phyloP scores from a whole-genome alignment of 2,888 invertebrate genomes.

The Ennomos erosarius region DNA sequence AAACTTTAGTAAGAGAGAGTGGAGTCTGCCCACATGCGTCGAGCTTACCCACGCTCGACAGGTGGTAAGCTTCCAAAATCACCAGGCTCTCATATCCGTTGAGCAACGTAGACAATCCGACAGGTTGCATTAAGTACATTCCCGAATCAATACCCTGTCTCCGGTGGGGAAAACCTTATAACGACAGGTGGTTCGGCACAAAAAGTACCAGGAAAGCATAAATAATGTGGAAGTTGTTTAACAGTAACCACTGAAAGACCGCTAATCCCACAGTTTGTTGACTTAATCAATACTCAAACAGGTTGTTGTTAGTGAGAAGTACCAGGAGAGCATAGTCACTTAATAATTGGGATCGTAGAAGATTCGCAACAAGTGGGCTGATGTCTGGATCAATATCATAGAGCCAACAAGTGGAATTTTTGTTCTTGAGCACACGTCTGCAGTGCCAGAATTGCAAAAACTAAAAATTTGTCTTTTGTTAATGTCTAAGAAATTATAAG shows the following conservation, averaged over 20 bases:
- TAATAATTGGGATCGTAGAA: background rate
- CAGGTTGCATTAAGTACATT: background rate
- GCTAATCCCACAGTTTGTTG: constrained; percentile 4
- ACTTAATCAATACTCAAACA: constrained; percentile 2
- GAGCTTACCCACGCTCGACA: constrained; percentile 1
- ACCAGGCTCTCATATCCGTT: constrained; percentile 9
- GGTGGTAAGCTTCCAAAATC: constrained; percentile 9
- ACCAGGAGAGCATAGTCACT: constrained; percentile 12
- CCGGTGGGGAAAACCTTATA: constrained; percentile 1
- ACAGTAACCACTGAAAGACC: background rate
- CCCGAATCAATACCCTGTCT: constrained; percentile 1
- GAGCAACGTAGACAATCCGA: background rate
- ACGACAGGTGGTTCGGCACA: constrained; percentile 10
- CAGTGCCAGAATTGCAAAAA: too few relatives aligned
- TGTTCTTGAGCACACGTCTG: too few relatives aligned
- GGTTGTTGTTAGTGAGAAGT: constrained; percentile 3
- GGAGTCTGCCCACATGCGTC: too few relatives aligned
- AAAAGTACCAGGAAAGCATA: constrained; percentile 6
- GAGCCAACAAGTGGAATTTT: constrained; percentile 7
- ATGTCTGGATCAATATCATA: constrained; percentile 6
- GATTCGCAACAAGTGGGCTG: constrained; percentile 10
- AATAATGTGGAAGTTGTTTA: background rate
- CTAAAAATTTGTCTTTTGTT: too few relatives aligned
- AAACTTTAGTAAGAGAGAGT: background rate
- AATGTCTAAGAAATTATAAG: too few relatives aligned